Evolutionary conservation across 2,888 invertebrate species (phyloP).

Genomic region (Torymus auratus): DNA sequence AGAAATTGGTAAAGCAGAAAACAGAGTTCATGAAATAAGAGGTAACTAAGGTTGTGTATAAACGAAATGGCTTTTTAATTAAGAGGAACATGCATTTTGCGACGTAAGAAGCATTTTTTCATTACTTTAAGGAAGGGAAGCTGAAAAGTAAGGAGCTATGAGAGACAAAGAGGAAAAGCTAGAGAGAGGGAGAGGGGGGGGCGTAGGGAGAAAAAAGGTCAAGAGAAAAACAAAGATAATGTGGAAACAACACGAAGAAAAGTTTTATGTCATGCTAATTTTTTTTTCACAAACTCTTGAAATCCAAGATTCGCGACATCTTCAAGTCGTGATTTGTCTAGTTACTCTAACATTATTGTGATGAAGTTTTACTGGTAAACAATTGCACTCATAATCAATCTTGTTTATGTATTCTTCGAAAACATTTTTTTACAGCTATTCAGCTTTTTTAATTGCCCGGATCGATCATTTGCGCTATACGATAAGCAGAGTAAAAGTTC

Average conservation of each 20-base stretch:
- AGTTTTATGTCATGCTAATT: neutral
- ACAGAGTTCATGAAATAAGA: too few species aligned
- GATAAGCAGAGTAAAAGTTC: too few species aligned
- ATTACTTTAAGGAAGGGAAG: neutral
- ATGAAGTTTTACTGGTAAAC: too few species aligned
- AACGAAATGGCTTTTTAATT: neutral
- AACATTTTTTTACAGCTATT: too few species aligned
- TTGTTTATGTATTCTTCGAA: too few species aligned
- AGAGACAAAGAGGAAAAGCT: neutral
- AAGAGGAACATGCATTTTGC: too few species aligned
- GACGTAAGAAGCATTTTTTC: too few species aligned
- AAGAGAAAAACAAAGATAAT: conserved; percentile 30
- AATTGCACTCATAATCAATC: too few species aligned
- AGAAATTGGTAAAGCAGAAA: too few species aligned
- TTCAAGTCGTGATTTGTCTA: neutral
- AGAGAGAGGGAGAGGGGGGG: neutral
- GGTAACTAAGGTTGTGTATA: neutral
- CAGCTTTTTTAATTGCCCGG: too few species aligned
- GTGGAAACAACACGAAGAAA: neutral
- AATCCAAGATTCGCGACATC: neutral
- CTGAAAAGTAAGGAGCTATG: neutral
- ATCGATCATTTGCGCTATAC: too few species aligned
- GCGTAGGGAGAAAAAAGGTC: conserved; percentile 5
- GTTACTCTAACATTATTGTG: too few species aligned
- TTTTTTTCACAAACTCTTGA: neutral